Percentiles rank a stretch among this genome's conserved stretches.
phyloP scores from a whole-genome alignment of 2,797 vertebrate genomes.

The Myotis planiceps region DNA sequence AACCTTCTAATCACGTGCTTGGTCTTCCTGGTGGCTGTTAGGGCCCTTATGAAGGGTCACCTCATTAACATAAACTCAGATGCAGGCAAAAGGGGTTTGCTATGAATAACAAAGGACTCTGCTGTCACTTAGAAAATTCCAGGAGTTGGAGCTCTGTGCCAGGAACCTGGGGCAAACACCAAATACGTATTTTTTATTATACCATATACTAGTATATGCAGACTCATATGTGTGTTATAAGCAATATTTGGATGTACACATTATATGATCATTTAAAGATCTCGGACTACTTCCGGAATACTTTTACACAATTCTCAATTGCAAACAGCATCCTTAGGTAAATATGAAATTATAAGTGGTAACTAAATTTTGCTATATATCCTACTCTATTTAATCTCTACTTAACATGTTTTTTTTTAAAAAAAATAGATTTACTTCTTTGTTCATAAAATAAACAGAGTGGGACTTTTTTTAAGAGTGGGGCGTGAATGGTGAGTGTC shows the following conservation, averaged over 20 bases:
- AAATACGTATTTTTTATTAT: not conserved
- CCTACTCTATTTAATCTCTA: not conserved
- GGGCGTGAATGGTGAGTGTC: rapidly evolving
- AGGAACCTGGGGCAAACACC: not conserved
- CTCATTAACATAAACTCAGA: not conserved
- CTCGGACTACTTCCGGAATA: not conserved
- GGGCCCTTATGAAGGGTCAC: not conserved
- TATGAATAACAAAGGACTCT: not conserved
- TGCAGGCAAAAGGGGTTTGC: not conserved
- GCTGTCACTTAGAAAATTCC: not conserved
- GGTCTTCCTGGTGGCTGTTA: not conserved
- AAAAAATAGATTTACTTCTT: not conserved
- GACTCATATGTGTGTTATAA: not conserved
- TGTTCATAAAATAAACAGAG: not conserved
- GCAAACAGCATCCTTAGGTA: not conserved
- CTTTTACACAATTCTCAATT: not conserved
- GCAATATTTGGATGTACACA: not conserved
- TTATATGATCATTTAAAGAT: not conserved
- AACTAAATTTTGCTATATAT: not conserved
- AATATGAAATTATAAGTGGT: not conserved
- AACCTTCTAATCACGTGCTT: no score
- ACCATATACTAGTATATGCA: not conserved
- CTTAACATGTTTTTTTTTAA: not conserved
- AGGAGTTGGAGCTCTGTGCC: not conserved
- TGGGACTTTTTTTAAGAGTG: not conserved